phyloP scores from a whole-genome alignment of 2,888 invertebrate species.

The Heliconius ismenius region DNA sequence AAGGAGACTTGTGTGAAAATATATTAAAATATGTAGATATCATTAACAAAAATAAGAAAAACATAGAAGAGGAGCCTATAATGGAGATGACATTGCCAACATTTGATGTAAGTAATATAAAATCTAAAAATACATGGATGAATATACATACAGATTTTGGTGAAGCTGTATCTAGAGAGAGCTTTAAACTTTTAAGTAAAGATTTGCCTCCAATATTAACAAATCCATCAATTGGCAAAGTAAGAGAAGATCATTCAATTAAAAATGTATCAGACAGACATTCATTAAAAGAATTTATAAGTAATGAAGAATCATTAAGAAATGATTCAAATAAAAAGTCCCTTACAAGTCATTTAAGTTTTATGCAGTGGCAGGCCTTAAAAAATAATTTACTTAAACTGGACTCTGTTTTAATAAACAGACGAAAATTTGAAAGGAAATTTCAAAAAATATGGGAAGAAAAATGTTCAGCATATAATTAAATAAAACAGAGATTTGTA shows the following conservation, averaged over 20 bases:
- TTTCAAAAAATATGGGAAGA: constrained; percentile 71
- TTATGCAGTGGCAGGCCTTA: constrained; percentile 81
- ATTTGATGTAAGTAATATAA: constrained; percentile 27
- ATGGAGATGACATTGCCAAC: constrained; percentile 29
- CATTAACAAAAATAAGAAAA: constrained; percentile 51
- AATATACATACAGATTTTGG: constrained; percentile 52
- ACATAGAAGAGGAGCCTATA: constrained; percentile 39
- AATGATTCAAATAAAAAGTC: constrained; percentile 58
- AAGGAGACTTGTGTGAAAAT: constrained; percentile 57
- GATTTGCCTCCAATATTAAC: constrained; percentile 37
- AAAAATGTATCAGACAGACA: constrained; percentile 57
- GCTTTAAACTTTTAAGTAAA: constrained; percentile 50
- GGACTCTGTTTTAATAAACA: constrained; percentile 52
- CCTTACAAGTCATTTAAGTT: constrained; percentile 71
- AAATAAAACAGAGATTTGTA: constrained; percentile 58
- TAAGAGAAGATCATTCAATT: constrained; percentile 52
- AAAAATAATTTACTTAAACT: constrained; percentile 65
- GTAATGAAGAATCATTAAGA: constrained; percentile 64
- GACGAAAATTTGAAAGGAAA: constrained; percentile 67
- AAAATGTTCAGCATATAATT: constrained; percentile 67
- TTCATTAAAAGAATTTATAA: constrained; percentile 61
- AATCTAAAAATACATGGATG: constrained; percentile 29
- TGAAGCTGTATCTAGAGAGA: constrained; percentile 57
- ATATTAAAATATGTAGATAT: constrained; percentile 66
- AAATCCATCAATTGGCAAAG: constrained; percentile 32